Base-by-base conservation (phyloP, 2,797 vertebrate species). In the Phrynocephalus vlangalii region DNA sequence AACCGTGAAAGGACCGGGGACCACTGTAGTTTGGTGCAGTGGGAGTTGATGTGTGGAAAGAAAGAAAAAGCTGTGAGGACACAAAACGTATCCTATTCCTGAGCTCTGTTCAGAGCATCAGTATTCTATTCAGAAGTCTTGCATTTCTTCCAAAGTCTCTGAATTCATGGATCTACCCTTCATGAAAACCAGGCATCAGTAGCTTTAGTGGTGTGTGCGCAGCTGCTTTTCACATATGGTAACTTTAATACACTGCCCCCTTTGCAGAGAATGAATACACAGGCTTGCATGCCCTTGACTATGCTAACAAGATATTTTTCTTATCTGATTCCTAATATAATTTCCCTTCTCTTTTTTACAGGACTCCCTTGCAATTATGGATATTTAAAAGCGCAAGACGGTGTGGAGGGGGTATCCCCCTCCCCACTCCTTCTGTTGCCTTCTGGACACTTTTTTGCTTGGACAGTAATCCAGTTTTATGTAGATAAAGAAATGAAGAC, bases 281-380 rank as follows among this genome's bases (percentile, higher is more conserved):
- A 44, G 33, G 20, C 38, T 73, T 73, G 50, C 4, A 24, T 48
- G 50, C 22, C 33, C 20, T 22, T 18, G 16, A 33, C 66, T 70
- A 6, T 86, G 30, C 30, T 1, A 26, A 70, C 48, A 10, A 30
- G 28, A 16, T 20, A 22, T 3, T 24, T 78, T 87, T 44, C 11
- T 88, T 88, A 48, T 63, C 38, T 77, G 13, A 22, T 72, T 56
- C 20, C 52, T 81, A 83, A 78, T 86, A 7, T 94, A 70, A 91
- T 87, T 63, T 16, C 22, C 52, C n/a, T 26, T 5, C 91, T 91
- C 91, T 22, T 94, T 78, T 50, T 94, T 95, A 76, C 91, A 99
- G 99, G 98, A 96, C 89, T 96, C 95, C 93, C 90, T 96, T 96
- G 98, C 98, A 99, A 99, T 99, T 98, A 99, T 99, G 99, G 99